These are phyloP conservation scores for Eumerus sabulonum DNA, from an alignment of 2,888 invertebrate species.

Conservation along the genomic window DNA sequence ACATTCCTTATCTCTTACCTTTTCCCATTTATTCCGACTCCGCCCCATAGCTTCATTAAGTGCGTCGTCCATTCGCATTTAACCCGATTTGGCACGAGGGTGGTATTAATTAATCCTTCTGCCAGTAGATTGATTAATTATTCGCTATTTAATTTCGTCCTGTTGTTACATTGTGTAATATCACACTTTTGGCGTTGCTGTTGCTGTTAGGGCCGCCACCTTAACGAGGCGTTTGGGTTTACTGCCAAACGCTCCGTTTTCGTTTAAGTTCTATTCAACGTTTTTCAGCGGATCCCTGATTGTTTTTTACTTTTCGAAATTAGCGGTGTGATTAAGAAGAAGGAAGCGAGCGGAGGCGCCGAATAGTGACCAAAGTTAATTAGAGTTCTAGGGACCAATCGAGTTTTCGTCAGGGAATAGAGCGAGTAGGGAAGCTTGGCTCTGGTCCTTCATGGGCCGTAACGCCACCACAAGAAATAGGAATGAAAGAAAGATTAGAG, in stretches of 20 bases:
- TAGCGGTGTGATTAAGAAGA: constrained; percentile 7
- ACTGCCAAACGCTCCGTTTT: not conserved
- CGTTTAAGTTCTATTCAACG: not conserved
- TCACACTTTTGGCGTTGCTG: not conserved
- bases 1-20: not conserved
- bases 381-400: constrained; percentile 60
- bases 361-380: constrained; percentile 56
- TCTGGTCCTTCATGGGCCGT: too few relatives aligned
- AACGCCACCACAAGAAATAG: too few relatives aligned
- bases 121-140: constrained; percentile 62
- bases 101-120: constrained; percentile 57
- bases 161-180: constrained; percentile 24
- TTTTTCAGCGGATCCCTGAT: not conserved
- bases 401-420: constrained; percentile 40
- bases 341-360: not conserved
- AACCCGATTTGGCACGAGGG: constrained; percentile 31
- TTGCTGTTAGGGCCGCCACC: not conserved
- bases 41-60: constrained; percentile 26
- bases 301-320: not conserved
- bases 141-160: constrained; percentile 59
- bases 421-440: too few relatives aligned
- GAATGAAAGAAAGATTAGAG: not conserved
- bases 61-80: constrained; percentile 22
- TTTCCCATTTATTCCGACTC: not conserved
- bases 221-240: too few relatives aligned